phyloP scores from a whole-genome alignment of 2,113 vertebrate genomes.

The Scopus umbretta region DNA sequence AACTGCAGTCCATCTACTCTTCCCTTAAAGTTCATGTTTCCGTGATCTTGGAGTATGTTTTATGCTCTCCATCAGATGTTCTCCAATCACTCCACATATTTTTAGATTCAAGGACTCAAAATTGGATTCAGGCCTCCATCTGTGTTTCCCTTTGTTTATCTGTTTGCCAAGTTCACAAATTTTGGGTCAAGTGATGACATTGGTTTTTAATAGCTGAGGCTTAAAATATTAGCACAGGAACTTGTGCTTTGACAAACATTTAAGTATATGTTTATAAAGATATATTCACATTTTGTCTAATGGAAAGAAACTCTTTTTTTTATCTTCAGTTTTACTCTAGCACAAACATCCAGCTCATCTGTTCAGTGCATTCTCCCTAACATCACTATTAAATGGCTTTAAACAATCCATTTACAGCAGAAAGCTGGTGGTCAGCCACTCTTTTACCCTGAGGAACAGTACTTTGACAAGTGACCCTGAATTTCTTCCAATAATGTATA shows the following conservation, averaged over 20 bases:
- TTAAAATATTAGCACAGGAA: neutral
- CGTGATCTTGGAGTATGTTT: neutral
- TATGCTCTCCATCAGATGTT: neutral
- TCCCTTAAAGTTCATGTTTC: neutral
- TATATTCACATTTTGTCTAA: neutral
- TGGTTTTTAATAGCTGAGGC: neutral
- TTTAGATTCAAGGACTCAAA: neutral
- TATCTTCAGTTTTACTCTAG: neutral
- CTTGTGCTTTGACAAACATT: neutral
- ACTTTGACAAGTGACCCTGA: conserved; percentile 38
- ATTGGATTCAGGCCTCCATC: neutral
- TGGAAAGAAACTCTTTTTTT: neutral
- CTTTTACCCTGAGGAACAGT: neutral
- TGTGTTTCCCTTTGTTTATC: neutral
- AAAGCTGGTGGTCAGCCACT: neutral
- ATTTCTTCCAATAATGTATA: conserved; percentile 11
- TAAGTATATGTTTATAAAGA: neutral
- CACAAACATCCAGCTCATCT: neutral
- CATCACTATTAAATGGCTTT: neutral
- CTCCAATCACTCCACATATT: neutral
- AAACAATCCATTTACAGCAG: neutral
- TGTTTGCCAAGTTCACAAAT: neutral
- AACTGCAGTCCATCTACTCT: neutral
- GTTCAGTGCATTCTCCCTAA: neutral
- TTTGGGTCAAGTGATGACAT: neutral